Base-by-base conservation (phyloP, 2,113 vertebrate species). In the Lepus timidus region DNA sequence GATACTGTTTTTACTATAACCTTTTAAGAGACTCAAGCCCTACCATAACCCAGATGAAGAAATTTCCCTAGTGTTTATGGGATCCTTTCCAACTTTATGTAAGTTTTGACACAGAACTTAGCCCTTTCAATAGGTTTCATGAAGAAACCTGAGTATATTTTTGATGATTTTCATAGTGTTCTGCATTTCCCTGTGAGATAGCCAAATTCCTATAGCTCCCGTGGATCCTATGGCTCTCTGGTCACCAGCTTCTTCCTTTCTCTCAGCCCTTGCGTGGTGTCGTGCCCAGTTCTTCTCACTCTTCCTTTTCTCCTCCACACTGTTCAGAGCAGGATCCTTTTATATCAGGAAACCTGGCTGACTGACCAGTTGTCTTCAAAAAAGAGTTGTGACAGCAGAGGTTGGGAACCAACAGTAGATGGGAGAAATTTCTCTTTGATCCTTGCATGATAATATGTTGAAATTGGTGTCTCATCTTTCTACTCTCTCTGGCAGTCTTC, bases 21-120 rank as follows among this genome's bases (percentile, higher is more conserved):
- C 29, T 87, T 74, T 84, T 87, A 93, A 90, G 75, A 93, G 74
- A 92, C 7, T 9, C 19, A 73, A 6, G 62, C 94, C n/a, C 22
- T 79, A 27, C 52, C 36, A 68, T 81, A 88, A 80, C 49, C 62
- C 78, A 88, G 58, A 44, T 68, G 27, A 36, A 65, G 76, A 78
- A 17, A 76, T 82, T 81, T 58, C 12, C 2, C 6, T 31, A 33
- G 20, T 90, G 73, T 96, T 13, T 27, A 51, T 80, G 49, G 29
- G 55, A 85, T 64, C 33, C 17, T 75, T 82, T 90, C 31, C 9
- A 78, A 33, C 33, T 88, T 76, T 62, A n/a, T 36, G 31, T n/a
- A 76, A 27, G 44, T 9, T 62, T 85, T 33, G 9, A 29, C 61
- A 36, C 27, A 96, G 84, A 87, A 88, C 23, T 58, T 49, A 58